Evolutionary conservation across 2,888 invertebrate species (phyloP).

Genomic region (Melinaea marsaeus): DNA sequence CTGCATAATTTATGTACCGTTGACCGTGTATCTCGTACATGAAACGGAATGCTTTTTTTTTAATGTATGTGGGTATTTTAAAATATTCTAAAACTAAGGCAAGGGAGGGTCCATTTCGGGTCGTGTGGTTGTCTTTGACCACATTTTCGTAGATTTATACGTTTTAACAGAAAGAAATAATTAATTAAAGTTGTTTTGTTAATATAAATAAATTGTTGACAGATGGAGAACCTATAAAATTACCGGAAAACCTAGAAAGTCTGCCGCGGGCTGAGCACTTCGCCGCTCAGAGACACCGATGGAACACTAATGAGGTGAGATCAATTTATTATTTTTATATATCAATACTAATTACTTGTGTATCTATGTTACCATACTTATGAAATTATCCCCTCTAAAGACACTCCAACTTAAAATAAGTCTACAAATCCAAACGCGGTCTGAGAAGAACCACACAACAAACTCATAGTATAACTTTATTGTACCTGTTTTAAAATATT

Average conservation of each 20-base stretch:
- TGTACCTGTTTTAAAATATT: too few species aligned
- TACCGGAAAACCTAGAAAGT: constrained; percentile 96
- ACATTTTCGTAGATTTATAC: too few species aligned
- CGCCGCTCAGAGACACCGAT: constrained; percentile 95
- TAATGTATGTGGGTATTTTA: constrained; percentile 14
- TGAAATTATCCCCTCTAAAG: too few species aligned
- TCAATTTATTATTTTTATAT: not conserved
- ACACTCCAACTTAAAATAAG: too few species aligned
- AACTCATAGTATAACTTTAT: too few species aligned
- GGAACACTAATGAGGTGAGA: constrained; percentile 98
- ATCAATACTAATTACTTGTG: too few species aligned
- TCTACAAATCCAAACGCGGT: too few species aligned
- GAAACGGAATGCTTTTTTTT: constrained; percentile 27
- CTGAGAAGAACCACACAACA: too few species aligned
- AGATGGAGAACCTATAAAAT: constrained; percentile 95
- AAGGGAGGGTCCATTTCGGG: not conserved
- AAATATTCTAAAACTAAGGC: not conserved
- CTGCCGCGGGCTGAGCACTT: constrained; percentile 96
- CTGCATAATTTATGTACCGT: constrained; percentile 36
- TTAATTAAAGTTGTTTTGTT: not conserved
- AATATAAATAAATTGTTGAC: constrained; percentile 31
- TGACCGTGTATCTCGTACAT: constrained; percentile 34
- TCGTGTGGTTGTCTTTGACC: too few species aligned
- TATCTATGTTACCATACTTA: too few species aligned
- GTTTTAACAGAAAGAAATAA: too few species aligned